Evolutionary conservation across 2,888 invertebrate genomes (phyloP).

Genomic region (Chydorus sphaericus): DNA sequence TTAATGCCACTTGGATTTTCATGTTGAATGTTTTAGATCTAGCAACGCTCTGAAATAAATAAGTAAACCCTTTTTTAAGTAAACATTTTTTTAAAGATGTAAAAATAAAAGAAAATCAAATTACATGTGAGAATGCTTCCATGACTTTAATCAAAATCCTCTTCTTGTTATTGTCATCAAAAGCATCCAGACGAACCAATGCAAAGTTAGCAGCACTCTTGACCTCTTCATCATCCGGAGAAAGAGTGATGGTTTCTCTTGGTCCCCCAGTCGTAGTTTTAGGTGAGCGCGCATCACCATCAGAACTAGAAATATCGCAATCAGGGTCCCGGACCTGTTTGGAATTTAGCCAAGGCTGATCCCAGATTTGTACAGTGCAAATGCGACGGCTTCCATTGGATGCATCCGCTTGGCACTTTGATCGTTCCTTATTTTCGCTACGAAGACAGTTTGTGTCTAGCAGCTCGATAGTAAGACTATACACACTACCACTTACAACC

Average conservation of each 20-base stretch:
- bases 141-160: conserved; percentile 22
- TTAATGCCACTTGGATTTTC: background rate
- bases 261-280: background rate
- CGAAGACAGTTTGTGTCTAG: conserved; percentile 40
- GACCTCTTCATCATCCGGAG: conserved; percentile 20
- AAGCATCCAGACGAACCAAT: conserved; percentile 21
- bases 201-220: conserved; percentile 21
- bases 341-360: conserved; percentile 12
- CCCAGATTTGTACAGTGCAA: conserved; percentile 7
- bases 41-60: background rate
- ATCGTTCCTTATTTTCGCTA: conserved; percentile 12
- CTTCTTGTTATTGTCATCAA: conserved; percentile 22
- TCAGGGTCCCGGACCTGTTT: background rate
- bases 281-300: background rate
- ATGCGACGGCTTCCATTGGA: background rate
- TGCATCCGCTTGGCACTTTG: background rate
- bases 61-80: background rate
- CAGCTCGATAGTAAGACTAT: conserved; percentile 41
- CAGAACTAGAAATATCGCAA: background rate
- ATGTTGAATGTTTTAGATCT: conserved; percentile 3
- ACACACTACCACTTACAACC: conserved; percentile 39
- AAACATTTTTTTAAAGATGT: no score
- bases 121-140: no score
- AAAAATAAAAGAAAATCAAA: no score
- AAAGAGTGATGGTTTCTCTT: background rate